These are phyloP conservation scores for Pipistrellus kuhlii DNA, from an alignment of 2,797 vertebrate species.

Conservation along the genomic window DNA sequence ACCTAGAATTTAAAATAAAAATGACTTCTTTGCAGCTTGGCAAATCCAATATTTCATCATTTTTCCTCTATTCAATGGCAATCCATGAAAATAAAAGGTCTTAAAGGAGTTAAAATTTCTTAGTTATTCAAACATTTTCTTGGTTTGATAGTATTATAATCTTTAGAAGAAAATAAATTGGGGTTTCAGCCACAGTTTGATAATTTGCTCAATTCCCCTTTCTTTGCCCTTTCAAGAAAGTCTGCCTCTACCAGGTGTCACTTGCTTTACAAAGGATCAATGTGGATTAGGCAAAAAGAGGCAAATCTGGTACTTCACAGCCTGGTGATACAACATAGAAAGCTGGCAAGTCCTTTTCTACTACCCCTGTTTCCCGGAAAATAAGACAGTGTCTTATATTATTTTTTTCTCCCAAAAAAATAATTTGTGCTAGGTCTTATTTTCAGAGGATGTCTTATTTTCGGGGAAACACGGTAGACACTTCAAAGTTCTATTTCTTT, in stretches of 20 bases:
- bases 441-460: too few species aligned
- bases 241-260: not conserved
- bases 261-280: not conserved
- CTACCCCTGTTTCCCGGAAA: too few species aligned
- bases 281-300: not conserved
- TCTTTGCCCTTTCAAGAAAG: not conserved
- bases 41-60: not conserved
- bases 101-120: not conserved
- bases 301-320: not conserved
- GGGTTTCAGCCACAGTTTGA: not conserved
- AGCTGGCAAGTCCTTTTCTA: not conserved
- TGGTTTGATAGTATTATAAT: not conserved
- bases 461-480: not conserved
- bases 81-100: not conserved
- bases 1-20: constrained; percentile 48
- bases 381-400: too few species aligned
- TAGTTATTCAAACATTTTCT: constrained; percentile 3
- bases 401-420: too few species aligned
- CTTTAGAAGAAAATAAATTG: not conserved
- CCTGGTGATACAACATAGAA: not conserved
- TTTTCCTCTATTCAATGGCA: not conserved
- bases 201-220: not conserved
- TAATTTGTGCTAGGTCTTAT: too few species aligned
- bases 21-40: not conserved
- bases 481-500: not conserved